Evolutionary conservation across 2,888 invertebrate genomes (phyloP).

Genomic region (Oscheius sp.): DNA sequence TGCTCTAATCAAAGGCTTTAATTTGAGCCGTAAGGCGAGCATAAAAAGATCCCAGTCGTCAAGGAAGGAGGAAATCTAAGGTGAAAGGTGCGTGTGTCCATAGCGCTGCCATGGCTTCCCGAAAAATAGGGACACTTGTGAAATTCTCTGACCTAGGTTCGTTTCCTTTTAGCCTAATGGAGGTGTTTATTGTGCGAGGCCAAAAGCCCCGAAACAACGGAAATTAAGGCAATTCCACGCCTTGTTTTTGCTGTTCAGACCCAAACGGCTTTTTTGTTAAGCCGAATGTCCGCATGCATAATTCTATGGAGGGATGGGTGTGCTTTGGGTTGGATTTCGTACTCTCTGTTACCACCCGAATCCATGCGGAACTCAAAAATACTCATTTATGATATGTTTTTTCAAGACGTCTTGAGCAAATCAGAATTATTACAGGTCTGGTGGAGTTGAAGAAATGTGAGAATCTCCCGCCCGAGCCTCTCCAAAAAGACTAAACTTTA

Average conservation of each 20-base stretch:
- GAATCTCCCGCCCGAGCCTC: neutral
- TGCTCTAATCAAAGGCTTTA: no score
- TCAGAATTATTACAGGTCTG: no score
- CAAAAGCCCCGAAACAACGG: no score
- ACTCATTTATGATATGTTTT: no score
- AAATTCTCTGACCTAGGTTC: neutral
- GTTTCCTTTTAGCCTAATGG: neutral
- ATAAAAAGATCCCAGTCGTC: neutral
- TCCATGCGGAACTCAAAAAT: no score
- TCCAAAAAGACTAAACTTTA: neutral
- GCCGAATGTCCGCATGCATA: neutral
- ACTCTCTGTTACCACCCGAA: no score
- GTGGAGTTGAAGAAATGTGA: neutral
- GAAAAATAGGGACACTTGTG: no score
- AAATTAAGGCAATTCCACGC: neutral
- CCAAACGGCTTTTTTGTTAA: neutral
- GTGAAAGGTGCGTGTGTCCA: neutral
- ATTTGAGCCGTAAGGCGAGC: no score
- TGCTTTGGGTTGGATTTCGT: slow-evolving; percentile 14
- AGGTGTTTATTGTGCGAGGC: neutral
- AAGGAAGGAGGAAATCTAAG: neutral
- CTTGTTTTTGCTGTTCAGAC: neutral
- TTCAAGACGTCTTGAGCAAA: no score
- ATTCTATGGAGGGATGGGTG: neutral
- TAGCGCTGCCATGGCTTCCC: no score